Conservation (phyloP, 2,888 invertebrate species). For the Nemurella pictetii region DNA sequence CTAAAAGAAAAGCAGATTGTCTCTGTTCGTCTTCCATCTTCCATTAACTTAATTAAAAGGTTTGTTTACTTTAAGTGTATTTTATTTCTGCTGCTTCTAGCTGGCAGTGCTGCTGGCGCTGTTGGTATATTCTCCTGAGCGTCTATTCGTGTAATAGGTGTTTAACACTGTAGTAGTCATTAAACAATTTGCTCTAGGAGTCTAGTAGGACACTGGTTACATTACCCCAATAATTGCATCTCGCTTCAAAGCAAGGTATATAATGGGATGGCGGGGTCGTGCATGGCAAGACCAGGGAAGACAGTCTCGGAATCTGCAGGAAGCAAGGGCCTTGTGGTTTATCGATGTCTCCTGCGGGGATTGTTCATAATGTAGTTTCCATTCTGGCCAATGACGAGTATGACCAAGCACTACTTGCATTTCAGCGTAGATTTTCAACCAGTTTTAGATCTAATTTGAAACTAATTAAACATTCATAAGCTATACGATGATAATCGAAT, state of each 20-base stretch:
- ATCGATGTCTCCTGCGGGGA: slow-evolving; percentile 10
- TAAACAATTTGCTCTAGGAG: neutral
- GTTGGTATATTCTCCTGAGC: neutral
- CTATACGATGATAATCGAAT: neutral
- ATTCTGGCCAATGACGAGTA: neutral
- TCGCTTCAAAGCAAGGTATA: neutral
- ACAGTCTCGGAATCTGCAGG: neutral
- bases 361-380: slow-evolving; percentile 3
- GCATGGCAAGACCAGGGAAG: neutral
- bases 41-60: neutral
- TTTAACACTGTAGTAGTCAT: neutral
- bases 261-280: neutral
- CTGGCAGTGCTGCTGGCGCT: no score
- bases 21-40: neutral
- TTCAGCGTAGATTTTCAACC: neutral
- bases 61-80: neutral
- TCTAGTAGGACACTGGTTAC: neutral
- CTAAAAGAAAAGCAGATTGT: neutral
- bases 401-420: neutral
- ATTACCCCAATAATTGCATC: slow-evolving; percentile 10
- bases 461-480: neutral
- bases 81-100: neutral
- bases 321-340: neutral
- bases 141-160: neutral
- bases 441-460: slow-evolving; percentile 9